phyloP scores from a whole-genome alignment of 1,140 invertebrate genomes.

The Trissolcus basalis region DNA sequence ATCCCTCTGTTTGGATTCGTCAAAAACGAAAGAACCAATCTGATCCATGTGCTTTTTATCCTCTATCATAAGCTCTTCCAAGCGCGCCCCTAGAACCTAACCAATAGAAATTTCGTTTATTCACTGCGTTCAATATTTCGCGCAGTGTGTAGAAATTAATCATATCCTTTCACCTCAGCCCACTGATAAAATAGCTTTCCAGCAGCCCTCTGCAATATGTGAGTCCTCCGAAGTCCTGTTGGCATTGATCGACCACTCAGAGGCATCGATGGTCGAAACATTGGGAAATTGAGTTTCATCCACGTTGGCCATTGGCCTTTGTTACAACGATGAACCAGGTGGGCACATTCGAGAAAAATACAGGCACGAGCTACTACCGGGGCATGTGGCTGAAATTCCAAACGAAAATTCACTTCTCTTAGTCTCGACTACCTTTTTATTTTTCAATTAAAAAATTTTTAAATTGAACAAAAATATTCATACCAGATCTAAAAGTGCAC shows the following conservation, averaged over 20 bases:
- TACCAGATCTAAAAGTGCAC: slow-evolving; percentile 96
- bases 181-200: slow-evolving; percentile 98
- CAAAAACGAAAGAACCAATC: slow-evolving; percentile 83
- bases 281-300: slow-evolving; percentile 92
- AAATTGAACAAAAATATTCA: too few species aligned
- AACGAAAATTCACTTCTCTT: slow-evolving; percentile 2
- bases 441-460: background rate
- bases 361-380: slow-evolving; percentile 93
- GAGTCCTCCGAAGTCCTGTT: slow-evolving; percentile 82
- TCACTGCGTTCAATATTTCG: too few species aligned
- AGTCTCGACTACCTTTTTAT: too few species aligned
- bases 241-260: slow-evolving; percentile 75
- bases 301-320: slow-evolving; percentile 97
- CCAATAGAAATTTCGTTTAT: slow-evolving; percentile 7
- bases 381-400: slow-evolving; percentile 86
- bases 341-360: slow-evolving; percentile 94
- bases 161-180: slow-evolving; percentile 87
- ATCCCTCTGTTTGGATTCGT: slow-evolving; percentile 90
- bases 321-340: slow-evolving; percentile 98
- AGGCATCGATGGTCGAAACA: slow-evolving; percentile 86
- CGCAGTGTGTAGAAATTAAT: background rate
- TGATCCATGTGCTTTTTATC: slow-evolving; percentile 84
- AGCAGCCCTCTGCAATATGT: slow-evolving; percentile 91
- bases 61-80: slow-evolving; percentile 88
- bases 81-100: slow-evolving; percentile 89